phyloP scores from a whole-genome alignment of 2,888 invertebrate species.

The Alloplasta piceator region DNA sequence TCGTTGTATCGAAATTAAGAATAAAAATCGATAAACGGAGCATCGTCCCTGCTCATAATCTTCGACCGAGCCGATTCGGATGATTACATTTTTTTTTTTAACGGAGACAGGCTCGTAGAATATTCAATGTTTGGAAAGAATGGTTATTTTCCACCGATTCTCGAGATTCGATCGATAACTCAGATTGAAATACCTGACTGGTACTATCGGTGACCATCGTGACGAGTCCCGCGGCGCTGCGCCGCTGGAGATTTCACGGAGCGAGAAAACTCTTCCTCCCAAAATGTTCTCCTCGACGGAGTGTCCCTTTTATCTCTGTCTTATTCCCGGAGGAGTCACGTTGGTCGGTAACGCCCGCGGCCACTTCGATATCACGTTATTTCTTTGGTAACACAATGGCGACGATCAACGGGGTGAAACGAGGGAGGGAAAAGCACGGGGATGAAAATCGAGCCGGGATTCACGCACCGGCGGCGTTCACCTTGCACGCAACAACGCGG shows the following conservation, averaged over 20 bases:
- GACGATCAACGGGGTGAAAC: not conserved
- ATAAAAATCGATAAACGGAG: too few species aligned
- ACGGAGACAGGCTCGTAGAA: too few species aligned
- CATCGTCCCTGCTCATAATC: too few species aligned
- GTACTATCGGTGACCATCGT: constrained; percentile 81
- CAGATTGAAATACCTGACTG: constrained; percentile 80
- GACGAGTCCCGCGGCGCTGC: constrained; percentile 50
- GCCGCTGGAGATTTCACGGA: too few species aligned
- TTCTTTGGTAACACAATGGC: constrained; percentile 1
- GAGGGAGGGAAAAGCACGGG: not conserved
- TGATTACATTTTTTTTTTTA: too few species aligned
- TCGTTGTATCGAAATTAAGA: too few species aligned
- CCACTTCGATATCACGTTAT: constrained; percentile 8
- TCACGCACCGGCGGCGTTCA: constrained; percentile 22
- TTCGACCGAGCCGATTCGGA: too few species aligned
- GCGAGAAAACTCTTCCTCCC: constrained; percentile 15
- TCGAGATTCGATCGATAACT: too few species aligned
- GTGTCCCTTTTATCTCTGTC: not conserved
- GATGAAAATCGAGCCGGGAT: constrained; percentile 14
- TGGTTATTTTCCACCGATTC: too few species aligned
- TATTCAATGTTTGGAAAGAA: too few species aligned
- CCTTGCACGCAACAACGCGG: constrained; percentile 22
- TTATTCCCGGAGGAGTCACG: constrained; percentile 2
- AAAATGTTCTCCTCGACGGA: too few species aligned
- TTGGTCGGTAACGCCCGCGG: not conserved